Evolutionary conservation across 2,888 invertebrate genomes (phyloP), one percentile per base, ranked within the genome.

Genomic region (Acleris cristana): DNA sequence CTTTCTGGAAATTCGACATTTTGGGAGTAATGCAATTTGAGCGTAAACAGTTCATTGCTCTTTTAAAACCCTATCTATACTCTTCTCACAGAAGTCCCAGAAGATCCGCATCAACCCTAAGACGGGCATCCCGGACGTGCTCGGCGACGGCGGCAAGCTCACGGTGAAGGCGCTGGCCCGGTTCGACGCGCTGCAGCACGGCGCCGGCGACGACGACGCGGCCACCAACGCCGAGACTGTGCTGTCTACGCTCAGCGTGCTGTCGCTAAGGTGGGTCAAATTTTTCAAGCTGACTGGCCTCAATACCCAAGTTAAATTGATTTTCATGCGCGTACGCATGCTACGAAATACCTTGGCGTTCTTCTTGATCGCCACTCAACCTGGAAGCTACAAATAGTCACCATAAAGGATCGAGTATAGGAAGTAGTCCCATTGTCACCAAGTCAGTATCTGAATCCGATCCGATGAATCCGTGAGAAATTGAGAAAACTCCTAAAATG

Each of bases 61-160:
- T 23, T 64, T 14, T 30, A 55, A 30, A 14, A 53, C 26, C 7
- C 21, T 6, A 57, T 59, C 69, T n/a, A n/a, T n/a, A n/a, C 10
- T 10, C 14, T 14, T 2, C 65, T 83, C 81, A 45, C 88, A 94
- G 89, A 89, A 88, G 76, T 78, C 86, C 0, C 82, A 90, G 5
- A 96, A 95, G 86, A 97, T 97, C 58, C 92, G 94, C 83, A 94
- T 97, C n/a, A 93, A 95, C 83, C 83, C 93, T 0, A 95, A 94
- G 83, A 96, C 96, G 0, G 97, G 97, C 0, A 92, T 98, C 21
- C 97, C 97, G 0, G 94, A 96, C 77, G 92, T 94, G 0, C 80
- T 97, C 0, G 94, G 94, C 44, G 34, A 10, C 10, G 94, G 94
- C 56, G 94, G 90, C 70, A 96, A 95, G 82, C 85, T 97, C 12